Conservation (phyloP, 92 coral and sea anemone species). For the Actinernus sp. region DNA sequence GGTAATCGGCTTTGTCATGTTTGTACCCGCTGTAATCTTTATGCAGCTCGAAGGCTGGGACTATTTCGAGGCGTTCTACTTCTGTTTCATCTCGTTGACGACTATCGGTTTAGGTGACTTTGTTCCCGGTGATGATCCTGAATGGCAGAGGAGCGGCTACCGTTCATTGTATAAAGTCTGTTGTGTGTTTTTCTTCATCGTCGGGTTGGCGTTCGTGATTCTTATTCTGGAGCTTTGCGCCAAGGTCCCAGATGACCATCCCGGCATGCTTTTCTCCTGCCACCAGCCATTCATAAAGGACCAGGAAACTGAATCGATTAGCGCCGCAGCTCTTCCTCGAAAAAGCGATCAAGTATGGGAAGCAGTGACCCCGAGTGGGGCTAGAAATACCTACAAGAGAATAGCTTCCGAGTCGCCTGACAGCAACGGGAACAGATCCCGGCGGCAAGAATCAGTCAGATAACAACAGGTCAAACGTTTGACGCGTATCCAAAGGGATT, state of each 20-base stretch:
- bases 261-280: constrained; percentile 99
- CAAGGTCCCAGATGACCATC: constrained; percentile 99
- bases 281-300: constrained; percentile 91
- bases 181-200: constrained; percentile 90
- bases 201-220: constrained; percentile 92
- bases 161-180: constrained; percentile 84
- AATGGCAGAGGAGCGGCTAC: constrained; percentile 80
- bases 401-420: constrained; percentile 24
- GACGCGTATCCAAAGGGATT: too few relatives aligned
- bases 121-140: constrained; percentile 91
- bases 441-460: neutral
- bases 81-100: constrained; percentile 96
- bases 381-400: constrained; percentile 39
- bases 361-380: constrained; percentile 17
- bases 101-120: constrained; percentile 99
- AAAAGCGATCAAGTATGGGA: constrained; percentile 18
- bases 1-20: constrained; percentile 64
- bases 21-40: constrained; percentile 90
- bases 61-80: constrained; percentile 96
- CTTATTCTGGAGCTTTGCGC: constrained; percentile 96
- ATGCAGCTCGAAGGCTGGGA: constrained; percentile 87
- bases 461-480: too few relatives aligned
- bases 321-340: neutral
- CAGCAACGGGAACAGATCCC: neutral
- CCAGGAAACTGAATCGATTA: constrained; percentile 58